Percentiles rank a stretch among this genome's conserved stretches.
phyloP scores from a whole-genome alignment of 2,888 invertebrate genomes.

The Ephialtes manifestator region DNA sequence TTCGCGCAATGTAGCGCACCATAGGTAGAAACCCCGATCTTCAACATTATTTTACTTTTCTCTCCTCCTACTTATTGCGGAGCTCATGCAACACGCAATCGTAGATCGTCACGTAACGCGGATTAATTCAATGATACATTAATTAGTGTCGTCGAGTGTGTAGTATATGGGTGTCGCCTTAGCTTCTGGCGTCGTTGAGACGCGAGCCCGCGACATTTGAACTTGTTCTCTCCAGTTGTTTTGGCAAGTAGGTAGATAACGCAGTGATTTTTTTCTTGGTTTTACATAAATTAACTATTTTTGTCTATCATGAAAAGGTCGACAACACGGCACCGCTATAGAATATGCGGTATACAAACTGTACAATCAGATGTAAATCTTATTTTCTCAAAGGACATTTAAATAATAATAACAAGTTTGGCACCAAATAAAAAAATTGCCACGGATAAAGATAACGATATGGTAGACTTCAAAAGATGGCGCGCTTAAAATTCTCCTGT shows the following conservation, averaged over 20 bases:
- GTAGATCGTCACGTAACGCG: constrained; percentile 64
- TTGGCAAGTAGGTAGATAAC: constrained; percentile 50
- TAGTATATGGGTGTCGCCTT: constrained; percentile 36
- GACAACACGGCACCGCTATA: not conserved
- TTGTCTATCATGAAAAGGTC: not conserved
- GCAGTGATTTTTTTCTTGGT: constrained; percentile 15
- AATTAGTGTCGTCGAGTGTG: constrained; percentile 68
- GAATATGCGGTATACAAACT: not conserved
- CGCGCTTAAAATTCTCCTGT: not conserved
- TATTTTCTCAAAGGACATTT: constrained; percentile 3
- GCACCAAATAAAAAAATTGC: not conserved
- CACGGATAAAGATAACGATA: not conserved
- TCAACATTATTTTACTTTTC: constrained; percentile 3
- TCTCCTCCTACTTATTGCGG: constrained; percentile 49
- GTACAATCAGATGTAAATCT: not conserved
- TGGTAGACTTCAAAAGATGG: not conserved
- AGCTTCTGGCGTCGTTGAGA: constrained; percentile 63
- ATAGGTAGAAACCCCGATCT: constrained; percentile 54
- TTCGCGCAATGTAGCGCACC: not conserved
- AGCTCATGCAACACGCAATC: constrained; percentile 65
- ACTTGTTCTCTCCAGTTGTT: constrained; percentile 36
- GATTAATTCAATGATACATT: constrained; percentile 69
- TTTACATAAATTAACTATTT: constrained; percentile 16
- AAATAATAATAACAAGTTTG: constrained; percentile 4
- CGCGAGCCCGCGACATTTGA: constrained; percentile 50